phyloP scores from a whole-genome alignment of 2,888 invertebrate genomes.

The Xestia sexstrigata region DNA sequence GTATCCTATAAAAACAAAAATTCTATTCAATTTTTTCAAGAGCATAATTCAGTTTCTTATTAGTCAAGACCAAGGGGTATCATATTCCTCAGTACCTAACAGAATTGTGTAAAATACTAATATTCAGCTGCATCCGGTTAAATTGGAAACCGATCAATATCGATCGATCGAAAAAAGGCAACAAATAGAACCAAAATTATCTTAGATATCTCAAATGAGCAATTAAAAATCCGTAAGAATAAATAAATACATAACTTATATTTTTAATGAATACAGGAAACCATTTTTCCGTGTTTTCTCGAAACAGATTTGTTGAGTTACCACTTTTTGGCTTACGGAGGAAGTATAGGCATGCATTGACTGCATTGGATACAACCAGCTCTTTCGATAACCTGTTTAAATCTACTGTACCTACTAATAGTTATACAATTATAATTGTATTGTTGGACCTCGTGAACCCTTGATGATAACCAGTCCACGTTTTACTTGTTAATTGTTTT shows the following conservation, averaged over 20 bases:
- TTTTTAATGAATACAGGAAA: not conserved
- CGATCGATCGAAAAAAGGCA: not conserved
- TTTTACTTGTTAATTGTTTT: not conserved
- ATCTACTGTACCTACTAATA: not conserved
- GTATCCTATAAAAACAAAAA: not conserved
- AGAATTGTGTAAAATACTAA: not conserved
- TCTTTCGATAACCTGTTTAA: constrained; percentile 40
- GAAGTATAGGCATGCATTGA: not conserved
- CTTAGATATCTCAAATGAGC: not conserved
- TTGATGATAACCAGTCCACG: not conserved
- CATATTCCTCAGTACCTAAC: too few relatives aligned
- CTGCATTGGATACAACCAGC: constrained; percentile 47
- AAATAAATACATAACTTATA: not conserved
- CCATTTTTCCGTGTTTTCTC: not conserved
- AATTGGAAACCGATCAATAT: not conserved
- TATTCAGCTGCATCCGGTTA: not conserved
- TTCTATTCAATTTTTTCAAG: not conserved
- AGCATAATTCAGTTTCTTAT: not conserved
- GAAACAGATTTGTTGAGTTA: not conserved
- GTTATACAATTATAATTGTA: constrained; percentile 13
- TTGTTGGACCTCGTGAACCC: constrained; percentile 29
- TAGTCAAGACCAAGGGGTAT: too few relatives aligned
- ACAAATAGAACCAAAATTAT: not conserved
- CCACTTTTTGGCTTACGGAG: not conserved
- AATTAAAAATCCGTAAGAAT: not conserved